Evolutionary conservation across 2,888 invertebrate genomes (phyloP).

Genomic region (Subacronicta megacephala): DNA sequence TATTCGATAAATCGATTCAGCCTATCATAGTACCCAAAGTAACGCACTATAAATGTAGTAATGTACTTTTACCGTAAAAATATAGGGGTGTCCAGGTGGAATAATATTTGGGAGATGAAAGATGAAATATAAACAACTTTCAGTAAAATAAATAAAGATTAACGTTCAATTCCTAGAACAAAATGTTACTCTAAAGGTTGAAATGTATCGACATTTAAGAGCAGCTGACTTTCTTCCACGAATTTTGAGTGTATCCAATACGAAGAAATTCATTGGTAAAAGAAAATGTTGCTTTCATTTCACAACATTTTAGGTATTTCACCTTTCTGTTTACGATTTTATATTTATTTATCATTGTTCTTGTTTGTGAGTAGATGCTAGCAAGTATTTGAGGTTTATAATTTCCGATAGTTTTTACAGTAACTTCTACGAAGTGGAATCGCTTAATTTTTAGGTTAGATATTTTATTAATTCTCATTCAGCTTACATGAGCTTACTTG

Average conservation of each 20-base stretch:
- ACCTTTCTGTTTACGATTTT: background rate
- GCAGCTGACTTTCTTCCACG: background rate
- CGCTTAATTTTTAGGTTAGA: too few species aligned
- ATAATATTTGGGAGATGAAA: too few species aligned
- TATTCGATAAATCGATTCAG: too few species aligned
- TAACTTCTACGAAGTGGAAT: conserved; percentile 21
- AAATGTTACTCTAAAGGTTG: background rate
- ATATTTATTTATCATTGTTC: background rate
- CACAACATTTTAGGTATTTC: background rate
- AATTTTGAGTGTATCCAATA: background rate
- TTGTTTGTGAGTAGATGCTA: conserved; percentile 10
- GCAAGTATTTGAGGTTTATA: background rate
- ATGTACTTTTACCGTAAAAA: too few species aligned
- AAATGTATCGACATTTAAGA: background rate
- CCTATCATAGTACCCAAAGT: too few species aligned
- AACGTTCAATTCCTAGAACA: background rate
- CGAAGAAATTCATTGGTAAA: background rate
- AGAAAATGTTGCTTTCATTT: background rate
- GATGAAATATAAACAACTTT: too few species aligned
- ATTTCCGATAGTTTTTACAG: conserved; percentile 13
- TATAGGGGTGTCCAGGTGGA: too few species aligned
- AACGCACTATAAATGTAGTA: too few species aligned
- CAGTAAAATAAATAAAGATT: too few species aligned
- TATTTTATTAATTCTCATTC: too few species aligned
- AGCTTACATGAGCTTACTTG: too few species aligned